Percentiles rank a stretch among this genome's conserved stretches.
phyloP scores from a whole-genome alignment of 2,113 vertebrate species.

The Rallus limicola region DNA sequence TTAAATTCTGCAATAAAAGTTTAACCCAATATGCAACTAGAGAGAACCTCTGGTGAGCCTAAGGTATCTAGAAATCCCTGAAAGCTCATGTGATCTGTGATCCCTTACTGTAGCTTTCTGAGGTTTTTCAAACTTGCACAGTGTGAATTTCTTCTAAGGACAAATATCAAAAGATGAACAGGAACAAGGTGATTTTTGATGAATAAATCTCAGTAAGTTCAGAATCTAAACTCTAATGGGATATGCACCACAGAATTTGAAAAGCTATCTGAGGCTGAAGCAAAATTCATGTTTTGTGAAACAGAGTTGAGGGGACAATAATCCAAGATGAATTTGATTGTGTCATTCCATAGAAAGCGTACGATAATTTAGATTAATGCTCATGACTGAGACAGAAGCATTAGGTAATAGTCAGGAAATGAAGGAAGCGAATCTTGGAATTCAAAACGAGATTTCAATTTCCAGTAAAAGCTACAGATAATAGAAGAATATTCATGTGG shows the following conservation, averaged over 20 bases:
- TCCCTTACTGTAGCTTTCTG: neutral
- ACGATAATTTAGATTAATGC: constrained; percentile 41
- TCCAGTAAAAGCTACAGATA: constrained; percentile 17
- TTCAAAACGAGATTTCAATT: constrained; percentile 14
- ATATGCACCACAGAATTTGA: constrained; percentile 23
- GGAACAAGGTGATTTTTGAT: constrained; percentile 1
- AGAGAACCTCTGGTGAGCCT: neutral
- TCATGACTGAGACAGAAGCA: neutral
- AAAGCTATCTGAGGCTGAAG: constrained; percentile 16
- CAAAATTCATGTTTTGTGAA: neutral
- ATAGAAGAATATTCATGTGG: neutral
- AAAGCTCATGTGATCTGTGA: neutral
- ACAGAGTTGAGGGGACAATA: neutral
- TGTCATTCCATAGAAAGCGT: neutral
- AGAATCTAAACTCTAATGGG: constrained; percentile 13
- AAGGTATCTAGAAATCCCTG: neutral
- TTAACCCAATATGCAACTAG: neutral
- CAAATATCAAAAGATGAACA: constrained; percentile 22
- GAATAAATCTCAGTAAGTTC: constrained; percentile 21
- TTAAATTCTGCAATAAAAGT: neutral
- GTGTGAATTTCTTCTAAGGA: constrained; percentile 6
- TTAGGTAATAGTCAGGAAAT: constrained; percentile 8
- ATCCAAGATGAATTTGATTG: constrained; percentile 9
- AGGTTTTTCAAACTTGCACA: neutral
- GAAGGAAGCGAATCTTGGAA: neutral